Evolutionary conservation across 2,113 vertebrate species (phyloP).

Genomic region (Pholis gunnellus): DNA sequence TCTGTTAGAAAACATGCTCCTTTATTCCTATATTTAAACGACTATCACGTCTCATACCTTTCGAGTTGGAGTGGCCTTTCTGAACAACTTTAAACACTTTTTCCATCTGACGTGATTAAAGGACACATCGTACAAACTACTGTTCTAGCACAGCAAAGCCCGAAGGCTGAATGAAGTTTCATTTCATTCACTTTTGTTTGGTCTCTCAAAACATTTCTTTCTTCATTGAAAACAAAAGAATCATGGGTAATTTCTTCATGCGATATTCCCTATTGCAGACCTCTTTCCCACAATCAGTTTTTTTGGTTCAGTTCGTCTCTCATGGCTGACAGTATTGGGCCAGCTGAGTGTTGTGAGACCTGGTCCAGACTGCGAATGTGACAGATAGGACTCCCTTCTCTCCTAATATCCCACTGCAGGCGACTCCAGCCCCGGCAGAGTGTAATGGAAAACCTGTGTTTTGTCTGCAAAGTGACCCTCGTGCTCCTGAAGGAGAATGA

Average conservation of each 20-base stretch:
- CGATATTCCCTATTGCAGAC: conserved; percentile 32
- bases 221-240: conserved; percentile 16
- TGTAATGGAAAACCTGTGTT: conserved; percentile 72
- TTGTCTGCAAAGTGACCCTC: conserved; percentile 52
- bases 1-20: neutral
- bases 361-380: conserved; percentile 38
- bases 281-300: conserved; percentile 31
- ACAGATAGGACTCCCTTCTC: conserved; percentile 53
- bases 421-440: conserved; percentile 23
- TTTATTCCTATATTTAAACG: neutral
- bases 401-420: conserved; percentile 56
- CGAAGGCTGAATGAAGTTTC: conserved; percentile 23
- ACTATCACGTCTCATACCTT: neutral
- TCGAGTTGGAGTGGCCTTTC: neutral
- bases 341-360: conserved; percentile 53
- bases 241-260: conserved; percentile 34
- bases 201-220: conserved; percentile 18
- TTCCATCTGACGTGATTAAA: neutral
- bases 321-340: conserved; percentile 66
- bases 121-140: neutral
- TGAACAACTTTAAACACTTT: neutral
- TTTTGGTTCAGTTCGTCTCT: conserved; percentile 52
- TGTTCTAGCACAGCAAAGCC: conserved; percentile 2
- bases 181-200: conserved; percentile 43
- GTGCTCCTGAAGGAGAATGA: conserved; percentile 22